Base-by-base conservation (phyloP, 1,140 invertebrate genomes). In the Listronotus bonariensis region DNA sequence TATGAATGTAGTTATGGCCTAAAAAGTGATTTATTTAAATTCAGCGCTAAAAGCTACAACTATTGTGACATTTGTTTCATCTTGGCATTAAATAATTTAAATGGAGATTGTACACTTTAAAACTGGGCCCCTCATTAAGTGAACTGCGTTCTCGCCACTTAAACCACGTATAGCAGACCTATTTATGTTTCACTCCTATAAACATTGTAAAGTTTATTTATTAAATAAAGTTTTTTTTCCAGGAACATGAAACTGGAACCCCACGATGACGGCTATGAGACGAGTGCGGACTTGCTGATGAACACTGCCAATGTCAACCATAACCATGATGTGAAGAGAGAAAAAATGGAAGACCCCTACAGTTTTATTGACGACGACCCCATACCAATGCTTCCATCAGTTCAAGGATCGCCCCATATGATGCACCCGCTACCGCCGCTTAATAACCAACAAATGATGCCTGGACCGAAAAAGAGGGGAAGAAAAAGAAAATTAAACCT, bases 201-300 rank as follows among this genome's bases (percentile, higher is more conserved):
- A n/a, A n/a, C n/a, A n/a, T n/a, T n/a, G n/a, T n/a, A n/a, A n/a
- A 26, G 20, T 3, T 26, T 26, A 26, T 26, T 26, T 26, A 3
- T 26, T 26, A 26, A 26, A 26, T 26, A 26, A 26, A 26, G 20
- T 26, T 26, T 26, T 60, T 18, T 55, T 65, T 65, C 17, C 15
- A 79, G 77, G 49, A 79, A 78, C 61, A 86, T 86, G 77, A 88
- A 88, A 73, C 83, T 88, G 72, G 90, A 92, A 79, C 86, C 85
- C 68, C 85, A 89, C 75, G 91, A 93, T 83, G 91, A 93, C 81
- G 90, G 90, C 66, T 92, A 92, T 82, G 91, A 93, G 82, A 92
- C 90, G 67, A 89, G 89, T 81, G 89, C 88, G 72, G 90, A 90
- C 78, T 86, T 90, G 77, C 87, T 88, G 73, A 79, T 88, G 61